Conservation (phyloP, 1,140 invertebrate species). For the Melitaea cinxia region DNA sequence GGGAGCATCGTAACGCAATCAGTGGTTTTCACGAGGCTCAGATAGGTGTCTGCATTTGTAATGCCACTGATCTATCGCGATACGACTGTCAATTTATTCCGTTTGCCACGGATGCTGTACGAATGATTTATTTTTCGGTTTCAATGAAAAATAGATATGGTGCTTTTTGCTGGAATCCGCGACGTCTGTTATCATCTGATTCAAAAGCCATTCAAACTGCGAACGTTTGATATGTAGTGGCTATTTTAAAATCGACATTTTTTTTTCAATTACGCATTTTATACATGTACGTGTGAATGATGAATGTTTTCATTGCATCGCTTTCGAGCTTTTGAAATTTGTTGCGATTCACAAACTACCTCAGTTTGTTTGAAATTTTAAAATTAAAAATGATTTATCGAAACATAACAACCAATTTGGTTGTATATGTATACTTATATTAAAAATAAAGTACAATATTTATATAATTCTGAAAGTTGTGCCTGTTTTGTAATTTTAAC, state of each 20-base stretch:
- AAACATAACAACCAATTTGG: neutral
- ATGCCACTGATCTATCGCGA: conserved; percentile 36
- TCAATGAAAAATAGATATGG: conserved; percentile 37
- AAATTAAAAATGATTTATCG: neutral
- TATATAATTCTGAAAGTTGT: no score
- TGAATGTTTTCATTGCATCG: neutral
- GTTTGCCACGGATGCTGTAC: conserved; percentile 32
- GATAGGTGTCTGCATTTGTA: conserved; percentile 65
- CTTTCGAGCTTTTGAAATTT: neutral
- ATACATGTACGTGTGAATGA: neutral
- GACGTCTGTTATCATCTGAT: conserved; percentile 31
- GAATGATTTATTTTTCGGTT: conserved; percentile 40
- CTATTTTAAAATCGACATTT: conserved; percentile 15
- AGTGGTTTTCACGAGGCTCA: conserved; percentile 68
- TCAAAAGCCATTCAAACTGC: conserved; percentile 29
- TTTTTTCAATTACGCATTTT: conserved; percentile 13
- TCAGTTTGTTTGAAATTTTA: neutral
- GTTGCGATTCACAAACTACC: neutral
- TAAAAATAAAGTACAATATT: no score
- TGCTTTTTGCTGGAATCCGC: conserved; percentile 19
- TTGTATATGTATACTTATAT: no score
- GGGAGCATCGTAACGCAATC: conserved; percentile 65
- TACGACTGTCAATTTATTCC: conserved; percentile 37
- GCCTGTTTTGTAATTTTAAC: no score
- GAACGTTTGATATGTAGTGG: conserved; percentile 24